Base-by-base conservation (phyloP, 2,888 invertebrate genomes). In the Helicoverpa assulta region DNA sequence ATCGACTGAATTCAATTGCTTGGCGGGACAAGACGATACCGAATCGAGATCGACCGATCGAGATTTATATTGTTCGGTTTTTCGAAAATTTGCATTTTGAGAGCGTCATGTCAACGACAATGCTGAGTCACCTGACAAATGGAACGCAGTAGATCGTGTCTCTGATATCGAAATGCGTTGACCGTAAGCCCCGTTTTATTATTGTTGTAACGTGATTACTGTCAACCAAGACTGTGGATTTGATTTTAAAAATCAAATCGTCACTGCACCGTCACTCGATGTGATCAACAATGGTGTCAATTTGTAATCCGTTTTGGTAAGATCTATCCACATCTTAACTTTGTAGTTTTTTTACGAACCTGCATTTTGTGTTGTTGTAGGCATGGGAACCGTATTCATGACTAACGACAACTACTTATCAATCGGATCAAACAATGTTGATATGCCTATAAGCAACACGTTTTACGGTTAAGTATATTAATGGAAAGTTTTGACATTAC, bases 1-100 rank as follows among this genome's bases (percentile, higher is more conserved):
- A 95, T 95, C 95, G 95, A 95, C 95, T 92, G 95, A 95, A 95
- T 95, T 95, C 95, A 95, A 95, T 95, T 95, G 95, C 95, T 93
- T 93, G 91, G 91, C 91, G 91, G 92, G 94, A 95, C 94, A 92
- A 90, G 94, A 90, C 93, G 94, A 95, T 94, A 94, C 93, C 90
- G 93, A 89, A 94, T 94, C 95, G 91, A 94, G 92, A 92, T 94
- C 88, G 88, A 89, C 90, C 86, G 89, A 92, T 91, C 93, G 92
- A 93, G 93, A 93, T 94, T 91, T 91, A 93, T 92, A 95, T 95
- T 95, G 94, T 95, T 94, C 91, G 88, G 88, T 92, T 95, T 94
- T 94, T 93, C 81, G 85, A 94, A 86, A 95, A 95, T 95, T 95
- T 95, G 95, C 95, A 95, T 95, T 95, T 95, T 95, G 92, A 93